Evolutionary conservation across 2,797 vertebrate genomes (phyloP), one percentile per base, ranked within the genome.

Genomic region (Esox masquinongy): DNA sequence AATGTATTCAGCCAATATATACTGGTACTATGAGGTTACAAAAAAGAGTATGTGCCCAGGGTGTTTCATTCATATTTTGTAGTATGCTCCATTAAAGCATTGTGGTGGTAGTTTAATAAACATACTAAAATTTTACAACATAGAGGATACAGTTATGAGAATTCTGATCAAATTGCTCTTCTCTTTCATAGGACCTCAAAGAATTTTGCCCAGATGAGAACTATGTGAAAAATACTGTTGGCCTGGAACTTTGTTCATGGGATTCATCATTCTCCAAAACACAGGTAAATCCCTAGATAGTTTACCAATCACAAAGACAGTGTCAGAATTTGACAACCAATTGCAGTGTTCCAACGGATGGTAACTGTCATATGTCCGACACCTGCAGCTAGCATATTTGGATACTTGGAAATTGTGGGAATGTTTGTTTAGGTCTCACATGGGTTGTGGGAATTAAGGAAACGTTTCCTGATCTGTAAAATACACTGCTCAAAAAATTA

Each of bases 181-280:
- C 39, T 63, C 56, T 68, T 29, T 53, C 43, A 31, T 85, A 99
- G 98, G 97, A 97, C 85, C 98, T 97, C 90, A 98, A 98, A 88
- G 97, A 97, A 78, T 98, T 96, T 94, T 95, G 95, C 87, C 97
- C 97, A 71, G 94, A 96, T 94, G 97, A 99, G 82, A 95, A 97
- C 80, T 95, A 96, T 93, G 94, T 97, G 83, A 96, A 99, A 89
- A 95, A 95, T 84, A 96, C 94, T 86, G 77, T 85, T 63, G 95
- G 95, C 78, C 95, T 96, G 93, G 97, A 99, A 93, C 95, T 99
- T 88, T 97, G 96, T 85, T 85, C 93, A 11, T 99, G 97, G 97
- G 96, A 99, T 92, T 96, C 97, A 73, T 95, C 97, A 43, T 95
- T 94, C 88, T 98, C 97, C 79, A 99, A 99, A 93, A 94, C 95